Conservation (phyloP, 2,797 vertebrate genomes). For the Intellagama lesueurii region DNA sequence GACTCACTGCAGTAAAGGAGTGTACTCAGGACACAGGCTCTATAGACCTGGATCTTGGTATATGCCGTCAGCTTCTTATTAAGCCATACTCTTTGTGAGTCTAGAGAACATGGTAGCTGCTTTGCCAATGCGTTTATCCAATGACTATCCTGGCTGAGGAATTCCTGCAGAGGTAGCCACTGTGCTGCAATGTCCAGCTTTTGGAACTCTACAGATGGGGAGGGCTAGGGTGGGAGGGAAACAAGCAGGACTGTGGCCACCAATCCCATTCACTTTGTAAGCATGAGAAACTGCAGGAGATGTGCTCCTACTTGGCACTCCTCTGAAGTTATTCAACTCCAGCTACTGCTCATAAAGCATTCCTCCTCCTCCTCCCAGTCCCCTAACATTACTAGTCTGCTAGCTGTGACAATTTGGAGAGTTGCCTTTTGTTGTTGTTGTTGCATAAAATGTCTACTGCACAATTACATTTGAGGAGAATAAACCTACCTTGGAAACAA, state of each 20-base stretch:
- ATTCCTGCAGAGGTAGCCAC: too few relatives aligned
- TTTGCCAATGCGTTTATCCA: too few relatives aligned
- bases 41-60: too few relatives aligned
- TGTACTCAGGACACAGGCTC: too few relatives aligned
- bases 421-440: not conserved
- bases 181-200: too few relatives aligned
- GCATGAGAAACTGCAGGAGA: not conserved
- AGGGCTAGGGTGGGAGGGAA: too few relatives aligned
- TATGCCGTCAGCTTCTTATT: too few relatives aligned
- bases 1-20: too few relatives aligned
- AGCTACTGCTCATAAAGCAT: not conserved
- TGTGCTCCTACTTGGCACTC: not conserved
- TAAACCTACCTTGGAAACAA: not conserved
- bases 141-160: too few relatives aligned
- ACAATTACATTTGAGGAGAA: slow-evolving; percentile 5
- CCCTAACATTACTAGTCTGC: not conserved
- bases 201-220: not conserved
- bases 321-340: not conserved
- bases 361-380: too few relatives aligned
- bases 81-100: too few relatives aligned
- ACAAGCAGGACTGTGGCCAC: not conserved
- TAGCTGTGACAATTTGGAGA: not conserved
- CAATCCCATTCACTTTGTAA: not conserved
- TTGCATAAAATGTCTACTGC: not conserved
- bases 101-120: too few relatives aligned